Evolutionary conservation across 2,888 invertebrate species (phyloP).

Genomic region (Platycheirus rosarum): DNA sequence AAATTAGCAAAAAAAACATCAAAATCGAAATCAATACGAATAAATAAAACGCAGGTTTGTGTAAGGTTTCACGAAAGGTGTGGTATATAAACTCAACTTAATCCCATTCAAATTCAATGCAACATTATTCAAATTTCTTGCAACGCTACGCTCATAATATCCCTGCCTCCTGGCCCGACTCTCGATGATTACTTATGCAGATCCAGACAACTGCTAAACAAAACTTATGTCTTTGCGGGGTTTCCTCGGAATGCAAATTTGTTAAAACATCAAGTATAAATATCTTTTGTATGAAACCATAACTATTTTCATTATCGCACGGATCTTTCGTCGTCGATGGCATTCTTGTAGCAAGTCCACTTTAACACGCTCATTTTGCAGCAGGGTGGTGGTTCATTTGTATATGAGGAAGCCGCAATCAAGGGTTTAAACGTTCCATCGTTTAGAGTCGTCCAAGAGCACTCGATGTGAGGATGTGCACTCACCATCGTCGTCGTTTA

Average conservation of each 20-base stretch:
- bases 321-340: constrained; percentile 42
- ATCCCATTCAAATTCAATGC: constrained; percentile 3
- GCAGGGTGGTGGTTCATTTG: constrained; percentile 51
- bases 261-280: constrained; percentile 31
- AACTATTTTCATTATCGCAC: constrained; percentile 46
- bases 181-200: constrained; percentile 50
- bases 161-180: not conserved
- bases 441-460: constrained; percentile 42
- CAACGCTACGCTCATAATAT: constrained; percentile 26
- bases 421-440: constrained; percentile 32
- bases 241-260: constrained; percentile 56
- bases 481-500: constrained; percentile 46
- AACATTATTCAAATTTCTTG: constrained; percentile 53
- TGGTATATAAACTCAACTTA: constrained; percentile 48
- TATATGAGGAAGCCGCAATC: not conserved
- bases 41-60: constrained; percentile 18
- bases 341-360: constrained; percentile 67
- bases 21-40: no score
- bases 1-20: no score
- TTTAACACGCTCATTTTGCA: constrained; percentile 71
- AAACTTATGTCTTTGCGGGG: constrained; percentile 60
- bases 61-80: constrained; percentile 59
- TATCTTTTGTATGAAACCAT: constrained; percentile 48
- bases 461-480: constrained; percentile 39
- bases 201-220: constrained; percentile 19